Percentiles rank a stretch among this genome's conserved stretches.
Conservation (phyloP, 2,113 vertebrate genomes). For the Sminthopsis crassicaudata region DNA sequence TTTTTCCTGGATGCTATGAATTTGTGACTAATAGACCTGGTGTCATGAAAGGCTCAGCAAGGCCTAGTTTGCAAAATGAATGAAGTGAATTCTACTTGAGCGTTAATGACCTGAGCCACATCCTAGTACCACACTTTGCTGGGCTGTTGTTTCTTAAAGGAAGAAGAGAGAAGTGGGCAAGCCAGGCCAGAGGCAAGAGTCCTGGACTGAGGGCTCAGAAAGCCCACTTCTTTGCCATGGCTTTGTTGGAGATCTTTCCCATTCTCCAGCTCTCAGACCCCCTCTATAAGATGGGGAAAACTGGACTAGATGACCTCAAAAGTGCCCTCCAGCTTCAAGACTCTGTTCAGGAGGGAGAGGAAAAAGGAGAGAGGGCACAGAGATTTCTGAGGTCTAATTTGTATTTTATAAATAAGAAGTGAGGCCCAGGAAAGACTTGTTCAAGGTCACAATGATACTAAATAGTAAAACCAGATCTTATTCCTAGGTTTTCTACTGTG, state of each 20-base stretch:
- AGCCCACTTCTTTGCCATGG: background rate
- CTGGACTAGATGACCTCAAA: background rate
- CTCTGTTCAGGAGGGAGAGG: background rate
- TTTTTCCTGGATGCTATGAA: constrained; percentile 77
- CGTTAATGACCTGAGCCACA: constrained; percentile 62
- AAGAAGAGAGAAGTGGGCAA: constrained; percentile 50
- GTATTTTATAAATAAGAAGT: background rate
- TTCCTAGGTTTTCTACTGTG: background rate
- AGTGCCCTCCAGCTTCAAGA: background rate
- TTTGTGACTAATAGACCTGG: constrained; percentile 75
- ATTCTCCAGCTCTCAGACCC: background rate
- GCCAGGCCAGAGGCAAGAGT: background rate
- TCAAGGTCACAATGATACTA: background rate
- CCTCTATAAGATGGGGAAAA: background rate
- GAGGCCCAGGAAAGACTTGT: background rate
- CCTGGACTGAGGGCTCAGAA: background rate
- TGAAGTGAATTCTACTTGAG: constrained; percentile 69
- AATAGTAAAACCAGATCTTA: background rate
- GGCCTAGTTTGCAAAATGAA: constrained; percentile 67
- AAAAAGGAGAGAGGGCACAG: background rate
- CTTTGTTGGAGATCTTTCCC: background rate
- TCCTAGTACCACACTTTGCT: constrained; percentile 30
- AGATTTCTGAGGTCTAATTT: background rate
- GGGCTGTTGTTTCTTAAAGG: constrained; percentile 53
- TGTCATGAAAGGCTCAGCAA: constrained; percentile 38